Base-by-base conservation (phyloP, 2,888 invertebrate species). In the Acrocyrtus sp. region DNA sequence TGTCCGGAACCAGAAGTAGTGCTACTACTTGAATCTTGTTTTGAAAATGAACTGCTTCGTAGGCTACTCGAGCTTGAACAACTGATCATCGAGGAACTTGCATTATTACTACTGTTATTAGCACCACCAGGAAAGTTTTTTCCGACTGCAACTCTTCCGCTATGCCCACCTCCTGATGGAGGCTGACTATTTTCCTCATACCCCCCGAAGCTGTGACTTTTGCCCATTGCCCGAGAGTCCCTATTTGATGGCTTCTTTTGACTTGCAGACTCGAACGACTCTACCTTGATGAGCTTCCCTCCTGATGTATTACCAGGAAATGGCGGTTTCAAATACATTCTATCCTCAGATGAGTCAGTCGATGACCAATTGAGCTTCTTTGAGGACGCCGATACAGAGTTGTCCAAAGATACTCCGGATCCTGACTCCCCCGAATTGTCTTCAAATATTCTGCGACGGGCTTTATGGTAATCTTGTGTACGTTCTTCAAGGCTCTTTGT, bases 401-500 rank as follows among this genome's bases (percentile, higher is more conserved):
- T 53, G 58, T 17, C 58, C n/a, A 19, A 45, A 58, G n/a, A 58
- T 39, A n/a, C 60, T 54, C 48, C 21, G 29, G 48, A 34, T 8
- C 34, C 34, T 34, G 34, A 34, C 34, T 15, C 58, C 12, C 5
- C 41, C 57, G n/a, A 47, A n/a, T 51, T 57, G 82, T 83, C 87
- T 86, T 88, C 92, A 84, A 96, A 96, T 86, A 96, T 96, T 85
- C 96, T 89, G 78, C 92, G 88, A 69, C 94, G 88, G 57, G 90
- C 93, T 83, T 92, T 89, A 83, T 94, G 93, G 84, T 96, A 96
- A 81, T 94, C 93, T 83, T 92, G 92, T 85, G 95, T 94, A 27
- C 96, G 87, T 85, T 96, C 96, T 84, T 97, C 96, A 82, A 96
- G 91, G 79, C 95, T 94, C 83, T 93, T 93, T 45, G 84, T 92